Evolutionary conservation across 2,113 vertebrate genomes (phyloP), one percentile per base, ranked within the genome.

Genomic region (Cryptotis parvus): DNA sequence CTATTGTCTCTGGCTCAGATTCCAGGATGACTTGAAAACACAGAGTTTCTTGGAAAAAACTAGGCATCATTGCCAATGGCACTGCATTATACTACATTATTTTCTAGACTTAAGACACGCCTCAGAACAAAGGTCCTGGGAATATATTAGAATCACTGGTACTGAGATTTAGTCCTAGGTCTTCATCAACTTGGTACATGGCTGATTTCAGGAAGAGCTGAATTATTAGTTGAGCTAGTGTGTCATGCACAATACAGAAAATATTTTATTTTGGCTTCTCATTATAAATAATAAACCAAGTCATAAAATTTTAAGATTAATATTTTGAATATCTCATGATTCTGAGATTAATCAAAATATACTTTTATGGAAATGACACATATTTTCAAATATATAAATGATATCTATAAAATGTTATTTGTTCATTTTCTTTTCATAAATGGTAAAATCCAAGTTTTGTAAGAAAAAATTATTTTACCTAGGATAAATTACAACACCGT

Each of bases 281-380:
- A 15, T 8, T 94, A 15, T 55, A 91, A 90, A 37, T 69, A 68
- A 91, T 75, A 86, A 72, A 65, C 35, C 87, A 69, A 92, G 43
- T 79, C 77, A 65, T 69, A 31, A 31, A 11, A 58, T 20, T 58
- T 58, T 24, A 86, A 90, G 9, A 41, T 75, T 63, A 49, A 84
- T 16, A 8, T 65, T 74, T 55, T 79, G n/a, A n/a, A n/a, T n/a
- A n/a, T n/a, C n/a, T n/a, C n/a, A n/a, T 69, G 43, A 90, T 83
- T 8, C 24, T 4, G 24, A 82, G 45, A 11, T 84, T 41, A 80
- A 87, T 89, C 35, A 74, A 20, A 75, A 29, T 43, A 45, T 78
- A 15, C 29, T 74, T 9, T 15, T n/a, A 4, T 2, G 1, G 33
- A 75, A 92, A 4, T 85, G 37, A 31, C 79, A 76, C 58, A 75